phyloP scores from a whole-genome alignment of 2,888 invertebrate species.

The Achlya flavicornis region DNA sequence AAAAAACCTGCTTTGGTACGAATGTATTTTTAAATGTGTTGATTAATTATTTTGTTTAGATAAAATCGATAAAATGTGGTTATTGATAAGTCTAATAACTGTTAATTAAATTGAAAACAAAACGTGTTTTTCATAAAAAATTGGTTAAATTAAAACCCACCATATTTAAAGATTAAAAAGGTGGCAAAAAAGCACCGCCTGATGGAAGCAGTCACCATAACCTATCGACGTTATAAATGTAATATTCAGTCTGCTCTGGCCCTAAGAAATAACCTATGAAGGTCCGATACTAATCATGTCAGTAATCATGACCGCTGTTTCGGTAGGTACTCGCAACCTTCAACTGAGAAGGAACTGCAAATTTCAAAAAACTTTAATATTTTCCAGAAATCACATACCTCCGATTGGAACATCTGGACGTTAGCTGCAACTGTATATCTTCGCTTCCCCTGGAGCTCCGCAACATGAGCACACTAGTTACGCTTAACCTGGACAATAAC shows the following conservation, averaged over 20 bases:
- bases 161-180: not conserved
- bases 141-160: not conserved
- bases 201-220: too few species aligned
- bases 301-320: too few species aligned
- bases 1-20: too few species aligned
- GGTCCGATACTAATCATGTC: too few species aligned
- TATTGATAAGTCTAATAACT: not conserved
- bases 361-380: not conserved
- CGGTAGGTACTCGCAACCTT: too few species aligned
- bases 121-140: not conserved
- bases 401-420: constrained; percentile 92
- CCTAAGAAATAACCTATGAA: too few species aligned
- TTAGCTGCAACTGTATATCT: constrained; percentile 95
- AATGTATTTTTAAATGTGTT: not conserved
- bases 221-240: too few species aligned
- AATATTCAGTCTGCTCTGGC: too few species aligned
- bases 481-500: constrained; percentile 93
- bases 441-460: constrained; percentile 94
- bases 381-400: constrained; percentile 93
- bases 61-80: not conserved
- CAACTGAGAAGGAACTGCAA: too few species aligned
- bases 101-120: not conserved
- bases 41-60: not conserved
- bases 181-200: too few species aligned
- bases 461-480: constrained; percentile 92